Conservation (phyloP, 2,797 vertebrate genomes). For the Bradypus variegatus region DNA sequence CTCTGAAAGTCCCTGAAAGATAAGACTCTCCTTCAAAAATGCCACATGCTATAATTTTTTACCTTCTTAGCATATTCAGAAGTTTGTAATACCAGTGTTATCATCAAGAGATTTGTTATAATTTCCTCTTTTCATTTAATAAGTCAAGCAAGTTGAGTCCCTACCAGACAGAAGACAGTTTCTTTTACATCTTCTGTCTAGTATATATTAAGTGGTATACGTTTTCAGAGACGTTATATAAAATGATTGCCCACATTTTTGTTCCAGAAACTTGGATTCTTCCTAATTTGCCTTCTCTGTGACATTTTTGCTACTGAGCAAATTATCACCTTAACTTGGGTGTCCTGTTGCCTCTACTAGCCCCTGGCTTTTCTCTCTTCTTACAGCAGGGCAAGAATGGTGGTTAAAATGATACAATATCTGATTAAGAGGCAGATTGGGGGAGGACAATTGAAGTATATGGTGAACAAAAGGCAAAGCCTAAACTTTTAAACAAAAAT, state of each 20-base stretch:
- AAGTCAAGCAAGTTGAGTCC: background rate
- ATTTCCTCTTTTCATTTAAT: background rate
- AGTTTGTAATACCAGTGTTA: constrained; percentile 1
- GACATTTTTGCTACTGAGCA: constrained; percentile 23
- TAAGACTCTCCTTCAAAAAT: constrained; percentile 6
- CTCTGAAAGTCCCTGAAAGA: background rate
- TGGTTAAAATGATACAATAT: background rate
- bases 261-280: background rate
- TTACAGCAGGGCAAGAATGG: background rate
- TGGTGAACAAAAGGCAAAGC: constrained; percentile 14
- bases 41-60: background rate
- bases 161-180: constrained; percentile 7
- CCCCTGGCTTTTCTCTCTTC: background rate
- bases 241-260: background rate
- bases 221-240: background rate
- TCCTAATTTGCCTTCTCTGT: background rate
- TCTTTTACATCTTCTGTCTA: background rate
- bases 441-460: background rate
- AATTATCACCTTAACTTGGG: background rate
- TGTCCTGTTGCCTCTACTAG: background rate
- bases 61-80: background rate
- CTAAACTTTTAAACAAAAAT: background rate
- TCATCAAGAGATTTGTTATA: background rate
- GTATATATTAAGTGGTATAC: background rate
- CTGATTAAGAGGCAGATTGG: background rate